A percentile compares a stretch with the other conserved stretches of the same genome.
Conservation (phyloP, 1,140 invertebrate species). For the Drosophila arawakana region DNA sequence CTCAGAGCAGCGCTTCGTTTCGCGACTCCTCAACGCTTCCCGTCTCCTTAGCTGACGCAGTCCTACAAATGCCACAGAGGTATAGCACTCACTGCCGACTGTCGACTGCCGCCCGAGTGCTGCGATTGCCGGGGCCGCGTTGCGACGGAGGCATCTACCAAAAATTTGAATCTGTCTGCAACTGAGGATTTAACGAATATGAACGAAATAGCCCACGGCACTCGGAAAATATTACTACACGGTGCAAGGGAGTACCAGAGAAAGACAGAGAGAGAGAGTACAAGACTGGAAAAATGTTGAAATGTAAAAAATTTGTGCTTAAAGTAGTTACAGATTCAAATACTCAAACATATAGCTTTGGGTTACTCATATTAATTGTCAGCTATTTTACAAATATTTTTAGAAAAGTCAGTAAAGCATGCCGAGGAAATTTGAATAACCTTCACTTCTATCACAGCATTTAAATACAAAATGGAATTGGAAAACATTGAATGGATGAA, state of each 20-base stretch:
- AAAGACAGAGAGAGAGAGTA: slow-evolving; percentile 16
- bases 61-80: background rate
- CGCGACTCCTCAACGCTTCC: background rate
- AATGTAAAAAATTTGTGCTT: slow-evolving; percentile 28
- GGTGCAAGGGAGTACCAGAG: slow-evolving; percentile 28
- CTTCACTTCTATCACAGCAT: background rate
- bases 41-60: background rate
- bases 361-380: slow-evolving; percentile 35
- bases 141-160: slow-evolving; percentile 67
- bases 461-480: too few relatives aligned
- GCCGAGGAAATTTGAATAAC: background rate
- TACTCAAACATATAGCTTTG: slow-evolving; percentile 62
- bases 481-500: too few relatives aligned
- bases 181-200: slow-evolving; percentile 82
- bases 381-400: background rate
- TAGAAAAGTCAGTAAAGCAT: background rate
- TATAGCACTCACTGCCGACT: slow-evolving; percentile 10
- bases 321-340: slow-evolving; percentile 73
- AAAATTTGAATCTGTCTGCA: slow-evolving; percentile 83
- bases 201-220: slow-evolving; percentile 68
- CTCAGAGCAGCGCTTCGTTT: slow-evolving; percentile 23
- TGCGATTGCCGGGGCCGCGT: slow-evolving; percentile 33
- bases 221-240: slow-evolving; percentile 71
- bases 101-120: slow-evolving; percentile 5
- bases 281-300: slow-evolving; percentile 42